Evolutionary conservation across 2,113 vertebrate species (phyloP).

Genomic region (Podarcis cretensis): DNA sequence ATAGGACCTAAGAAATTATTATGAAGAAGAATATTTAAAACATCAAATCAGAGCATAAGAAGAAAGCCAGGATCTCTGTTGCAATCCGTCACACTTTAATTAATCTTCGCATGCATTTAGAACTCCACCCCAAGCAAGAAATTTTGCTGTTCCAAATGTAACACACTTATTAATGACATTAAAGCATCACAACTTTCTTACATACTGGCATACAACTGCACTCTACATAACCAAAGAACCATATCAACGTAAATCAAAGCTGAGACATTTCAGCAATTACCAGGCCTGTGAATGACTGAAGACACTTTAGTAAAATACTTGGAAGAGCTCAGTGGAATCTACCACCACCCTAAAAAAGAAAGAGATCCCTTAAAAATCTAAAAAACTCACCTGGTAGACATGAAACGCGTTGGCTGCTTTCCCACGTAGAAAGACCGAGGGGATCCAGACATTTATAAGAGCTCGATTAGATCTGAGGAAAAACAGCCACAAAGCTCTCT

Average conservation of each 20-base stretch:
- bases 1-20: too few species aligned
- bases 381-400: constrained; percentile 91
- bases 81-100: too few species aligned
- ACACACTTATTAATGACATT: background rate
- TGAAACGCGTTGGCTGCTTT: constrained; percentile 95
- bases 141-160: too few species aligned
- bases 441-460: constrained; percentile 99
- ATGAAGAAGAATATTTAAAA: too few species aligned
- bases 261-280: background rate
- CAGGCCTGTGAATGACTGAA: background rate
- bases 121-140: too few species aligned
- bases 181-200: background rate
- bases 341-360: background rate
- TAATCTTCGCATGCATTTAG: too few species aligned
- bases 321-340: constrained; percentile 6
- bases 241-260: background rate
- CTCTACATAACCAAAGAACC: background rate
- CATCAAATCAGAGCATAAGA: too few species aligned
- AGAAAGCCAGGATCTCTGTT: too few species aligned
- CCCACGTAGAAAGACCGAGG: constrained; percentile 96
- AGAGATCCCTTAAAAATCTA: background rate
- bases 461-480: constrained; percentile 90
- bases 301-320: background rate
- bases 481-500: constrained; percentile 40
- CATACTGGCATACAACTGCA: background rate